These are phyloP conservation scores for Schizotus pectinicornis DNA, from an alignment of 2,888 invertebrate genomes.

Conservation along the genomic window DNA sequence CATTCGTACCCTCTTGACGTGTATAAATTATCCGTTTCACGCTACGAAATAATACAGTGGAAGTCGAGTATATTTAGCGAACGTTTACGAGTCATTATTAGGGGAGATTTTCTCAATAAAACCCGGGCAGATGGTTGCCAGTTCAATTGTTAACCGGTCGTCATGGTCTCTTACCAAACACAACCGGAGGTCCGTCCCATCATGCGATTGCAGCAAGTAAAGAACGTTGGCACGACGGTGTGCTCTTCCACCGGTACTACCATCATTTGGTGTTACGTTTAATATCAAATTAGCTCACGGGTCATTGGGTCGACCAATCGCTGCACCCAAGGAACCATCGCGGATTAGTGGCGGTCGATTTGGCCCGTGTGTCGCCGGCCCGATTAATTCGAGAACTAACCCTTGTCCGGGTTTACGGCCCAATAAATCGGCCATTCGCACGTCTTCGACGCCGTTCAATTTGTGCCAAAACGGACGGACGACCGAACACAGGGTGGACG, in stretches of 20 bases:
- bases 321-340: slow-evolving; percentile 15
- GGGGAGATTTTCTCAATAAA: slow-evolving; percentile 50
- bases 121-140: slow-evolving; percentile 55
- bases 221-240: slow-evolving; percentile 16
- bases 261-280: slow-evolving; percentile 49
- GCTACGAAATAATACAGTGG: slow-evolving; percentile 55
- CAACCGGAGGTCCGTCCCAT: slow-evolving; percentile 49
- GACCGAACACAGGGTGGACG: no score
- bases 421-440: slow-evolving; percentile 20
- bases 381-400: slow-evolving; percentile 19
- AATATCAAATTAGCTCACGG: slow-evolving; percentile 58
- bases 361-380: not conserved
- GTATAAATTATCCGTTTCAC: slow-evolving; percentile 56
- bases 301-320: slow-evolving; percentile 45
- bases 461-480: slow-evolving; percentile 7
- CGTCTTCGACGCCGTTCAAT: slow-evolving; percentile 21
- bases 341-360: slow-evolving; percentile 19
- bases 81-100: slow-evolving; percentile 55
- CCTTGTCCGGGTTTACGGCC: slow-evolving; percentile 21
- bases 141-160: slow-evolving; percentile 56
- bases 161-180: slow-evolving; percentile 56
- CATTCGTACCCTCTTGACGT: slow-evolving; percentile 49
- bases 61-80: slow-evolving; percentile 57
- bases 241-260: slow-evolving; percentile 28
- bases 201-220: slow-evolving; percentile 40